phyloP scores from a whole-genome alignment of 2,888 invertebrate genomes.

The Mesorhabditis spiculigera region DNA sequence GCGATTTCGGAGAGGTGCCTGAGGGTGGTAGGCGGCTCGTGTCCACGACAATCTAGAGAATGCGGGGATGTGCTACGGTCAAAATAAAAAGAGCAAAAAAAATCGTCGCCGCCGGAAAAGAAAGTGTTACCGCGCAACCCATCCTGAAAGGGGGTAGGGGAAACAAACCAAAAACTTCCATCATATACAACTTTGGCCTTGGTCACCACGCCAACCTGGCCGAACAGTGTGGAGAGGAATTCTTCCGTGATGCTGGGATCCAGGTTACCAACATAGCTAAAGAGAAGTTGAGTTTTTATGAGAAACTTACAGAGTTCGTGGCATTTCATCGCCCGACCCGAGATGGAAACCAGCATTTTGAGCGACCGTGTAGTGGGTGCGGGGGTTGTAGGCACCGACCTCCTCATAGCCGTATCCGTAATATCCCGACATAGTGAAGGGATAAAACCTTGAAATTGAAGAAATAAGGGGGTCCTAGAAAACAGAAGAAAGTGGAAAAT shows the following conservation, averaged over 20 bases:
- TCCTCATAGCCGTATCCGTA: conserved; percentile 7
- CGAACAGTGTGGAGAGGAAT: conserved; percentile 72
- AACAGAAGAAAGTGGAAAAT: too few relatives aligned
- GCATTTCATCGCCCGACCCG: conserved; percentile 41
- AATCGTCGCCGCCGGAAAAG: neutral
- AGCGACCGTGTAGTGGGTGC: conserved; percentile 52
- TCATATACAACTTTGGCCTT: conserved; percentile 98
- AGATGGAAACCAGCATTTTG: conserved; percentile 53
- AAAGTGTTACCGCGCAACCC: neutral
- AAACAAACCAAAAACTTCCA: conserved; percentile 60
- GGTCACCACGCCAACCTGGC: conserved; percentile 93
- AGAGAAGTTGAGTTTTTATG: conserved; percentile 13
- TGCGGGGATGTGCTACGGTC: neutral
- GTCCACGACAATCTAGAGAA: conserved; percentile 3
- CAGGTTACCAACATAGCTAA: conserved; percentile 64
- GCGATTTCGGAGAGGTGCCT: conserved; percentile 5
- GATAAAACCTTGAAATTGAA: too few relatives aligned
- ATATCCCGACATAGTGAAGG: too few relatives aligned
- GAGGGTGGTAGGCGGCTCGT: conserved; percentile 1
- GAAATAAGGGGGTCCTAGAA: too few relatives aligned
- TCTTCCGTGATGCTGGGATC: conserved; percentile 62
- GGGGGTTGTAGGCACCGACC: conserved; percentile 45
- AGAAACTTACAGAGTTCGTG: conserved; percentile 48
- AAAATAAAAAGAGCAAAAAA: neutral
- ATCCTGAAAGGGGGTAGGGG: neutral